These are phyloP conservation scores for Hemitrygon akajei DNA, from an alignment of 2,797 vertebrate species.

Conservation along the genomic window DNA sequence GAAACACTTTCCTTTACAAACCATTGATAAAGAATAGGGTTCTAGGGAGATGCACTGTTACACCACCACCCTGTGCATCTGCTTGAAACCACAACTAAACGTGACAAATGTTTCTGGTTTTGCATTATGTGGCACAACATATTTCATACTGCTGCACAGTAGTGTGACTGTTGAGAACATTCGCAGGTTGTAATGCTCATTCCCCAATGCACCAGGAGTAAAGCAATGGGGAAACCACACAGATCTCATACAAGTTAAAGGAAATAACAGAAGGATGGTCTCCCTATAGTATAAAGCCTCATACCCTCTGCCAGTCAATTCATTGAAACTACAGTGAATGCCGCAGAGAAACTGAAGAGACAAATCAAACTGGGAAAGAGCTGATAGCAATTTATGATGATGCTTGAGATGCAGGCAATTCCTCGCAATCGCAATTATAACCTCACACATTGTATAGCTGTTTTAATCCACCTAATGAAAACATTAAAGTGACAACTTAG, in stretches of 20 bases:
- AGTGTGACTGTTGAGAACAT: neutral
- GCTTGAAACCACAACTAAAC: neutral
- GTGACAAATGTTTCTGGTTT: neutral
- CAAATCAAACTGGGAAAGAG: neutral
- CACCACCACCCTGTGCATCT: neutral
- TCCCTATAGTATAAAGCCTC: neutral
- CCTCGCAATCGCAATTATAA: neutral
- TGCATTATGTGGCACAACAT: neutral
- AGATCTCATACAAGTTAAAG: neutral
- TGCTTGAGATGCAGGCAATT: neutral
- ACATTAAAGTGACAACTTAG: neutral
- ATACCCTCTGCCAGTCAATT: neutral
- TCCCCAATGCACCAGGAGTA: neutral
- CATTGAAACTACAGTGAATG: neutral
- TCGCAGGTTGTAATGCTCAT: neutral
- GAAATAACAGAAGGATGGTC: neutral
- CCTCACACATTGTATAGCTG: neutral
- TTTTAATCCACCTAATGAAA: neutral
- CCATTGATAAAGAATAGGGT: neutral
- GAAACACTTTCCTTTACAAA: neutral
- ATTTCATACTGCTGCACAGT: neutral
- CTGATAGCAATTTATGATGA: neutral
- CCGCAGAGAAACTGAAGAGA: neutral
- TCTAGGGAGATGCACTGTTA: neutral
- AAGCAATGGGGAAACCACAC: neutral